These are phyloP conservation scores for Alcedo quadribrachys DNA, from an alignment of 2,797 vertebrate species.

Conservation along the genomic window DNA sequence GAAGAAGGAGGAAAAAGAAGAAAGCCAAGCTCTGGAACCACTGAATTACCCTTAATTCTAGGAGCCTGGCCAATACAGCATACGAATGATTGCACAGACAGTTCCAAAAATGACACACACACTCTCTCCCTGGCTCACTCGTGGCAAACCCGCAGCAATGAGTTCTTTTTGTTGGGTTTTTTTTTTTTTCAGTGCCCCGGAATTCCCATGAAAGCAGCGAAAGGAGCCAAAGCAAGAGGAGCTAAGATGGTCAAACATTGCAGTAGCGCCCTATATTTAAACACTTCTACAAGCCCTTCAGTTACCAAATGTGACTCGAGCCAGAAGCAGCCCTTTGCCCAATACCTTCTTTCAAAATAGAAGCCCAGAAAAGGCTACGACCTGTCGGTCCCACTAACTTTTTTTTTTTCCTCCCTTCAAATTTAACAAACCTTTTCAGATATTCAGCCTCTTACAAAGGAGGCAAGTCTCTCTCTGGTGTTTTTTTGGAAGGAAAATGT, in stretches of 20 bases:
- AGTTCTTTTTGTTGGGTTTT: neutral
- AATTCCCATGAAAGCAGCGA: neutral
- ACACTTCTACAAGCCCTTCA: neutral
- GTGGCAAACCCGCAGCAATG: neutral
- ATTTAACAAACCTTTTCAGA: neutral
- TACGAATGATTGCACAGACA: neutral
- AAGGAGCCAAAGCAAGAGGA: constrained; percentile 30
- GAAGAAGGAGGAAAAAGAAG: neutral
- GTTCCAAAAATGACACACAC: constrained; percentile 30
- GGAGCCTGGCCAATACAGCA: neutral
- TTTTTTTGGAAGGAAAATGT: constrained; percentile 68
- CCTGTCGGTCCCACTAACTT: neutral
- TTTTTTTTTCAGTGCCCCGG: neutral
- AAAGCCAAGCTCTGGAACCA: constrained; percentile 9
- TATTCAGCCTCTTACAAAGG: constrained; percentile 52
- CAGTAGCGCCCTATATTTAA: neutral
- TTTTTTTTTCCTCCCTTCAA: neutral
- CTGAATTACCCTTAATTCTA: neutral
- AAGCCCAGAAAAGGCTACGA: constrained; percentile 16
- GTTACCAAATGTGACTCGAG: neutral
- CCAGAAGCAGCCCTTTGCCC: constrained; percentile 6
- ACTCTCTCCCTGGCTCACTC: neutral
- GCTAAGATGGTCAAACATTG: neutral
- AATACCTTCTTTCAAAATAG: neutral
- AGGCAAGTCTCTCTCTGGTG: constrained; percentile 37